Percentiles rank a stretch among this genome's conserved stretches.
These are phyloP conservation scores for Malaclemys terrapin DNA, from an alignment of 2,113 vertebrate species.

Conservation along the genomic window DNA sequence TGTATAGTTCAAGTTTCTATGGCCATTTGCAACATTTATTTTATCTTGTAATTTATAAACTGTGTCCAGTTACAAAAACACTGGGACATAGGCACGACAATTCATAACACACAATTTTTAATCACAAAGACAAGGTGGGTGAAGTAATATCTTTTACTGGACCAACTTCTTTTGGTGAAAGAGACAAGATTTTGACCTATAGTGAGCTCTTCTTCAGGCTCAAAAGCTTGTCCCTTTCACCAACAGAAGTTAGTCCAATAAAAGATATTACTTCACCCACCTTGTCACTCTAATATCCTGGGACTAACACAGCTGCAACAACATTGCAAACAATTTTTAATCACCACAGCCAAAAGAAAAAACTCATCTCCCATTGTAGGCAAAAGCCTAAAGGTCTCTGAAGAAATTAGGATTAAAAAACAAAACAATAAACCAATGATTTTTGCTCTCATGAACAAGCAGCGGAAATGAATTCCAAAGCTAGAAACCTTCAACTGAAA, in stretches of 20 bases:
- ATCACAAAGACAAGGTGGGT: neutral
- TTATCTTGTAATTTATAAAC: neutral
- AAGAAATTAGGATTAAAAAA: neutral
- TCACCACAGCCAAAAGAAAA: neutral
- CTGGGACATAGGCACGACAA: neutral
- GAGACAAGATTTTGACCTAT: neutral
- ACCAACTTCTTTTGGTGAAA: neutral
- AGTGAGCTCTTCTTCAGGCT: neutral
- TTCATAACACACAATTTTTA: neutral
- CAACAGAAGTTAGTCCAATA: neutral
- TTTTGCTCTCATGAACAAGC: neutral
- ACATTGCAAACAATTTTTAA: neutral
- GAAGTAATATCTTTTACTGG: neutral
- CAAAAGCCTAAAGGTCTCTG: neutral
- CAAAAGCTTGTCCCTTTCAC: neutral
- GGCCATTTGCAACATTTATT: neutral
- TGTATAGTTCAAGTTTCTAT: neutral
- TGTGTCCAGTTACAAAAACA: neutral
- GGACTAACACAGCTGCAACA: neutral
- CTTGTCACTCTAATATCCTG: neutral
- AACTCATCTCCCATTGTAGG: neutral
- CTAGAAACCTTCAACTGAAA: neutral
- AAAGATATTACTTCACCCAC: neutral
- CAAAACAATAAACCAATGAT: neutral
- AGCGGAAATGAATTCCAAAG: neutral